phyloP scores from a whole-genome alignment of 2,113 vertebrate genomes.

The Sinocyclocheilus anophthalmus region DNA sequence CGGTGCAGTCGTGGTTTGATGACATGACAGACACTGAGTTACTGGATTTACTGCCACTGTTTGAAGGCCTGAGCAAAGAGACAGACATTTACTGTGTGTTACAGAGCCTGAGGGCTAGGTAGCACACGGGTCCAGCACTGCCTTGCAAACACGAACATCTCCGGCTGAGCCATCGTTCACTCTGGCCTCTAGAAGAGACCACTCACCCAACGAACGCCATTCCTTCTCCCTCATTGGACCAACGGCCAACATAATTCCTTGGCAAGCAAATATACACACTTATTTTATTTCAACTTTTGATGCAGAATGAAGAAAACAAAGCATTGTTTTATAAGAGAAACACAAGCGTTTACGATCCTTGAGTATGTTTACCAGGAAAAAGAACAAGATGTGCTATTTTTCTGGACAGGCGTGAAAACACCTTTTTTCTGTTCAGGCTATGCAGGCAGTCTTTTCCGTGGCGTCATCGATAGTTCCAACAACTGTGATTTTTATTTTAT shows the following conservation, averaged over 20 bases:
- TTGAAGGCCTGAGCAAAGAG: slow-evolving; percentile 93
- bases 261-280: slow-evolving; percentile 68
- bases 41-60: slow-evolving; percentile 94
- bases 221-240: slow-evolving; percentile 44
- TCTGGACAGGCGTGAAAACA: slow-evolving; percentile 19
- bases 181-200: slow-evolving; percentile 36
- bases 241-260: slow-evolving; percentile 34
- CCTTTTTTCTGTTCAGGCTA: slow-evolving; percentile 63
- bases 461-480: slow-evolving; percentile 79
- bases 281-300: slow-evolving; percentile 65
- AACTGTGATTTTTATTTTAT: slow-evolving; percentile 77
- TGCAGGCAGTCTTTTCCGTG: slow-evolving; percentile 74
- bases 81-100: slow-evolving; percentile 90
- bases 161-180: background rate
- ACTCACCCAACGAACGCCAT: background rate
- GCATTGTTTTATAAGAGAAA: slow-evolving; percentile 74
- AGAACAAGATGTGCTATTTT: slow-evolving; percentile 41
- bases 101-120: slow-evolving; percentile 92
- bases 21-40: slow-evolving; percentile 97
- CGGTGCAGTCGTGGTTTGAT: slow-evolving; percentile 98
- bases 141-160: slow-evolving; percentile 10
- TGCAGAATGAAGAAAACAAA: slow-evolving; percentile 68
- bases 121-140: slow-evolving; percentile 71
- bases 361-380: slow-evolving; percentile 73
- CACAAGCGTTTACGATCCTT: slow-evolving; percentile 69